Evolutionary conservation across 1,140 invertebrate species (phyloP), one percentile per base, ranked within the genome.

Genomic region (Halictus rubicundus): DNA sequence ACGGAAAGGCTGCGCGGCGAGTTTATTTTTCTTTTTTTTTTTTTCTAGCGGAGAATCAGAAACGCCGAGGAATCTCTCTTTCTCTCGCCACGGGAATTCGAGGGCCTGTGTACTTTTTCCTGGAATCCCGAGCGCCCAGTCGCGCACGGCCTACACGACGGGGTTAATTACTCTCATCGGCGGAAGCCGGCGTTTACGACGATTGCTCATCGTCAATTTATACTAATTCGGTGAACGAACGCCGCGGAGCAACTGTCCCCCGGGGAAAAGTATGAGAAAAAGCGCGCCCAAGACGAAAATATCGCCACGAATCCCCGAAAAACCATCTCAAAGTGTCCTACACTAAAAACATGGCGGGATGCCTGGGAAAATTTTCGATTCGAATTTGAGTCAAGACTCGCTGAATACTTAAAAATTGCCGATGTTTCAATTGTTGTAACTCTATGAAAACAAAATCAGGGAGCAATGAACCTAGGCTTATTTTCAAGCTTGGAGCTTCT

Each of bases 101-200:
- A 19, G 49, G 5, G 5, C 6, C 14, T 52, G 49, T 19, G 27
- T 16, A 46, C 46, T 49, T 72, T 71, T 78, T 78, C 76, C 60
- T 46, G n/a, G 76, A 78, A 78, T 57, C 71, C 49, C 52, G 6
- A 9, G 46, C 60, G 49, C 59, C 16, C 46, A 21, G 66, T 32
- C 27, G 19, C n/a, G 7, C 32, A 46, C 46, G 19, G 12, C 42
- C 68, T 77, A 77, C 42, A 10, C 66, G 27, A 77, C 66, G 19
- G 42, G 52, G 46, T 78, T 78, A 78, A 78, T 78, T 78, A 72
- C 76, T 78, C 54, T 71, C 69, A 78, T 78, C 76, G 76, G 54
- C 76, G 76, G 76, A 78, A 78, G 76, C 72, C 37, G 60, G 68
- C 59, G 63, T 78, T 78, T 78, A 78, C 76, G 68, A 78, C 76